Percentiles rank a stretch among this genome's conserved stretches.
phyloP scores from a whole-genome alignment of 2,113 vertebrate species.

The Dolichallabes microphthalmus region DNA sequence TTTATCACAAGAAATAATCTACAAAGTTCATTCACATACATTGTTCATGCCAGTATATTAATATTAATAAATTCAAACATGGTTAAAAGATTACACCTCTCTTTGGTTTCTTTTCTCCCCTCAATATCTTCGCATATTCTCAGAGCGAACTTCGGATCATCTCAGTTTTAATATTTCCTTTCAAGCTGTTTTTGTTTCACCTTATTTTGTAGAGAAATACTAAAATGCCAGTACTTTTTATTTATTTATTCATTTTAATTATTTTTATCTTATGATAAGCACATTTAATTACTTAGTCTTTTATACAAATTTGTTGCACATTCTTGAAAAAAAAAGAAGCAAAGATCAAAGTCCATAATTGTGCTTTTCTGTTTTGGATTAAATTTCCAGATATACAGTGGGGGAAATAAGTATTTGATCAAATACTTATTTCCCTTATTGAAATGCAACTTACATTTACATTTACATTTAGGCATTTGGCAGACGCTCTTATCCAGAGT shows the following conservation, averaged over 20 bases:
- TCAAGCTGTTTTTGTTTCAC: not conserved
- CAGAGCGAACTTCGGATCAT: not conserved
- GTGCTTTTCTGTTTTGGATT: not conserved
- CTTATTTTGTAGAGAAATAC: not conserved
- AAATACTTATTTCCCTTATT: too few relatives aligned
- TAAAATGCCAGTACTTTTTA: not conserved
- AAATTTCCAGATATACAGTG: not conserved
- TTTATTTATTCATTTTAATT: not conserved
- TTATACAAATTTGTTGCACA: not conserved
- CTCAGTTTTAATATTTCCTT: not conserved
- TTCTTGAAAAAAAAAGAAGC: not conserved
- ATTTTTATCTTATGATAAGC: not conserved
- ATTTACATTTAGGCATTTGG: too few relatives aligned
- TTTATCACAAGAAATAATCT: not conserved
- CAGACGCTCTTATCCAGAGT: too few relatives aligned
- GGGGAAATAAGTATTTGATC: too few relatives aligned
- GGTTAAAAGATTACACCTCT: not conserved
- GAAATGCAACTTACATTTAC: too few relatives aligned
- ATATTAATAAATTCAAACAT: not conserved
- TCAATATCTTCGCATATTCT: not conserved
- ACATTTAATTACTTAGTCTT: not conserved
- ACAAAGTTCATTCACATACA: not conserved
- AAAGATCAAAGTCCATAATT: not conserved
- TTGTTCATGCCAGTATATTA: not conserved
- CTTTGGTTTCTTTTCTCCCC: not conserved